Evolutionary conservation across 2,888 invertebrate species (phyloP), one percentile per base, ranked within the genome.

Genomic region (Dynastes maya): DNA sequence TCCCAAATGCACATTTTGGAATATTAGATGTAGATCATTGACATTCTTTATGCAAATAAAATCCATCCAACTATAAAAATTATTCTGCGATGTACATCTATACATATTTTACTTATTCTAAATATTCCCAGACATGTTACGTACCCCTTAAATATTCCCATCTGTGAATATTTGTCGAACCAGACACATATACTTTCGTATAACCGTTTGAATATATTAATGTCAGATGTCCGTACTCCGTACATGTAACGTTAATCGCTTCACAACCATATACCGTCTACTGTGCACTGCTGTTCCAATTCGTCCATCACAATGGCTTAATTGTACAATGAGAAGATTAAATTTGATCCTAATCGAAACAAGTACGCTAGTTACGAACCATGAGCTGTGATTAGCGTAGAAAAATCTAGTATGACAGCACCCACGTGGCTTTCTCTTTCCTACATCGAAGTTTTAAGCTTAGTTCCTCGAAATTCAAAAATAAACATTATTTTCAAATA

Each of bases 291-390:
- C 45, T 11, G 55, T 37, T 71, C 55, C 71, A 64, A 65, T 76
- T 76, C 76, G 65, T 65, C 51, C 76, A 76, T 76, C 65, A 65
- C 67, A 76, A 76, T 76, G 49, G 65, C 49, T 63, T 55, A 71
- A 71, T 71, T 67, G 51, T 65, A 65, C 76, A 76, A 76, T 76
- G 51, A 65, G 64, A 76, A 55, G 65, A 76, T 76, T 49, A 29
- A 76, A 51, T 76, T 65, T 65, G 64, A 76, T 76, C 64, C 51
- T 29, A 64, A 76, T 51, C 76, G 76, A 55, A 55, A 55, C 55
- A 70, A 51, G n/a, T 53, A 70, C 29, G 37, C 64, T 3, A 16
- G 65, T 40, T 64, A 32, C 32, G 16, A 16, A 16, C 16, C 29
- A n/a, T 64, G 37, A 1, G 37, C 40, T 40, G 40, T 16, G 40